These are phyloP conservation scores for Corythaeola cristata DNA, from an alignment of 2,113 vertebrate species.

Conservation along the genomic window DNA sequence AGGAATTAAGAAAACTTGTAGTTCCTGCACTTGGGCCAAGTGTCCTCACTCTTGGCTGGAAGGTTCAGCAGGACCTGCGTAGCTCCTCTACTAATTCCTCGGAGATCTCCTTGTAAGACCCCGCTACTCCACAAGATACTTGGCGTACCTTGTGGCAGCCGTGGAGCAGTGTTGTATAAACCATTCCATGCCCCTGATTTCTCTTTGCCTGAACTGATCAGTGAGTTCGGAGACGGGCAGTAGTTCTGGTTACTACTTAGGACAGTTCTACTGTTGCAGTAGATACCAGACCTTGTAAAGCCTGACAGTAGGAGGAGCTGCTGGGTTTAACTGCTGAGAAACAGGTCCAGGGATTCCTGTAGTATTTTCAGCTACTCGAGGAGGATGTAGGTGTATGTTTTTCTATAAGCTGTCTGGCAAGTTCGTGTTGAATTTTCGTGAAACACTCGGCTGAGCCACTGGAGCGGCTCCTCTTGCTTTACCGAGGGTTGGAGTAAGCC, in stretches of 20 bases:
- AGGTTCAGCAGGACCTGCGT: not conserved
- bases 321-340: not conserved
- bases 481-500: not conserved
- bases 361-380: not conserved
- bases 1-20: accelerated
- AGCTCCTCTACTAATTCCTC: not conserved
- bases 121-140: accelerated
- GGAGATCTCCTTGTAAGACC: accelerated
- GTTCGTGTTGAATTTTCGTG: not conserved
- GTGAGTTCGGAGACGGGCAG: not conserved
- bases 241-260: accelerated
- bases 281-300: not conserved
- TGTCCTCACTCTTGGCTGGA: not conserved
- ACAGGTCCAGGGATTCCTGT: not conserved
- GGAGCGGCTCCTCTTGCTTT: not conserved
- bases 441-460: not conserved
- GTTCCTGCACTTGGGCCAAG: not conserved
- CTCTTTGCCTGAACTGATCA: not conserved
- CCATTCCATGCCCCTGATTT: accelerated
- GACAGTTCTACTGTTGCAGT: not conserved
- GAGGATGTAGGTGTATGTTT: not conserved
- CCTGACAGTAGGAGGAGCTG: constrained; percentile 21
- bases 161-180: accelerated
- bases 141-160: not conserved
- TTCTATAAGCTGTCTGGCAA: not conserved